Percentiles rank a stretch among this genome's conserved stretches.
These are phyloP conservation scores for Gavia stellata DNA, from an alignment of 2,113 vertebrate species.

Conservation along the genomic window DNA sequence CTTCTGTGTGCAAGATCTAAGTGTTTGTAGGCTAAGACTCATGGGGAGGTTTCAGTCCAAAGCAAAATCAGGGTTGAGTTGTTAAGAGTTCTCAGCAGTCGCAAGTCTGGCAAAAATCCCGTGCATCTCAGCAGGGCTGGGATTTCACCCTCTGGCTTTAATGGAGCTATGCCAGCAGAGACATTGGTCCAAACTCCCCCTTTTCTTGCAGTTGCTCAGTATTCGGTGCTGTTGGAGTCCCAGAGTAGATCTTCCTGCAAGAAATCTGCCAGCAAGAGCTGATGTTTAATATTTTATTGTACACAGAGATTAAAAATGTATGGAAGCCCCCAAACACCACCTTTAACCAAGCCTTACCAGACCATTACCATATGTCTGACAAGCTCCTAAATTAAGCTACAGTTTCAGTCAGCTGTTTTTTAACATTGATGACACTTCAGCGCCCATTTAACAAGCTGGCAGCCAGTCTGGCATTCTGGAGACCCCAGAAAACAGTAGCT, in stretches of 20 bases:
- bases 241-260: background rate
- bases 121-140: background rate
- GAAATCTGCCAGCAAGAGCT: background rate
- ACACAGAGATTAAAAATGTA: background rate
- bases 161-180: background rate
- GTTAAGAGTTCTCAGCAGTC: background rate
- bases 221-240: background rate
- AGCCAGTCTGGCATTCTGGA: background rate
- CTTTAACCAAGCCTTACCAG: background rate
- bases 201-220: background rate
- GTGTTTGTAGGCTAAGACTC: background rate
- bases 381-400: background rate
- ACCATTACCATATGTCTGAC: background rate
- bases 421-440: background rate
- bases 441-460: background rate
- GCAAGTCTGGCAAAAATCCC: background rate
- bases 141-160: conserved; percentile 32
- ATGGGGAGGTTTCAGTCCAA: background rate
- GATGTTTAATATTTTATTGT: background rate
- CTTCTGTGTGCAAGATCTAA: background rate
- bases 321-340: background rate
- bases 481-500: background rate
- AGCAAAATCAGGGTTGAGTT: background rate
- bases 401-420: background rate
- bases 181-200: background rate